Evolutionary conservation across 2,797 vertebrate genomes (phyloP), one percentile per base, ranked within the genome.

Genomic region (Jordanella pulchra): DNA sequence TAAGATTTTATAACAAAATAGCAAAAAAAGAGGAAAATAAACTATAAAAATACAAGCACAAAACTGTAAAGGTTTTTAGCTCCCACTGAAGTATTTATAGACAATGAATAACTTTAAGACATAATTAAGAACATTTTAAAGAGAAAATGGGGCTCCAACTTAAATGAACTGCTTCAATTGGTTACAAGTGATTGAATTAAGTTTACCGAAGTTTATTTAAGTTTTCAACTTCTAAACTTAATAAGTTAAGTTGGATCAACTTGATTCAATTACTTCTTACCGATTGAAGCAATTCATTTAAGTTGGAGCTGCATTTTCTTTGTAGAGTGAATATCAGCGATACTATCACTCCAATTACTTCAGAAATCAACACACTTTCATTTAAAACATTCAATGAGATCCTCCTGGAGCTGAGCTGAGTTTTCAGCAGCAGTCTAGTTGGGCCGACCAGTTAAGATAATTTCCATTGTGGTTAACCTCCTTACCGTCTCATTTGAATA

Each of bases 381-480:
- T 60, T 35, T 39, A n/a, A 39, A n/a, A 60, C 30, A 60, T 12
- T 21, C 18, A n/a, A 4, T 23, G 30, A 39, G 35, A 60, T 39
- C 30, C 60, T 63, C 6, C 13, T 15, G 13, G 23, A 63, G 60
- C 60, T 14, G 11, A 39, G 23, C n/a, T 63, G 21, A 63, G 35
- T 39, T 61, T 61, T 61, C 44, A n/a, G 50, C 7, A 54, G 54
- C 25, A 45, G 42, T 23, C 42, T 2, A 66, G 44, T n/a, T 48
- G 0, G n/a, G 42, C 30, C 11, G 27, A 73, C 70, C 84, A 76
- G 81, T 86, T 85, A 78, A 78, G 85, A 85, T 87, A 78, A 83
- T 90, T 89, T 90, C 80, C 85, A 81, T 81, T 78, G 82, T 72
- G 70, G 69, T 71, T 90, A 89, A 87, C 86, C 87, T 25, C 67